phyloP scores from a whole-genome alignment of 2,888 invertebrate species.

The Nomada fabriciana region DNA sequence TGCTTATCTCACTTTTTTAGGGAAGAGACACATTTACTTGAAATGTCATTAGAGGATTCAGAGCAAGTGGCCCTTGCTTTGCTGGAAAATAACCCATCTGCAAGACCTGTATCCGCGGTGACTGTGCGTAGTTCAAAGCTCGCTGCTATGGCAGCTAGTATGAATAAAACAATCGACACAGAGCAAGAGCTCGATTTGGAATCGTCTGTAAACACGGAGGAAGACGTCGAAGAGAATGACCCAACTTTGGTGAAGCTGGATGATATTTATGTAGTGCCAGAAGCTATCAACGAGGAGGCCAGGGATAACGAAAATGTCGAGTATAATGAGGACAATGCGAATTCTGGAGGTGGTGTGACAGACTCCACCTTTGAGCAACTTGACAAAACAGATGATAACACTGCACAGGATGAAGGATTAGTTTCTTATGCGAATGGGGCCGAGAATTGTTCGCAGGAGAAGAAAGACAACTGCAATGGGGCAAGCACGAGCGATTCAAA shows the following conservation, averaged over 20 bases:
- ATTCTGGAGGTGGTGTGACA: neutral
- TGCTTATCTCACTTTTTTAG: constrained; percentile 74
- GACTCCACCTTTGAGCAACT: constrained; percentile 13
- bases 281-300: constrained; percentile 54
- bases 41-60: constrained; percentile 73
- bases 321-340: constrained; percentile 31
- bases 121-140: constrained; percentile 81
- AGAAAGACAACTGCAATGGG: constrained; percentile 39
- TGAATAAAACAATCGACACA: constrained; percentile 72
- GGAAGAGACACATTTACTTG: constrained; percentile 80
- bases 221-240: constrained; percentile 62
- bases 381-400: constrained; percentile 7
- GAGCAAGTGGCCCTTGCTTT: constrained; percentile 39
- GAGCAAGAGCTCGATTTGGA: constrained; percentile 68
- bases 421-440: constrained; percentile 6
- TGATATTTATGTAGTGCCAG: constrained; percentile 76
- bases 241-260: constrained; percentile 71
- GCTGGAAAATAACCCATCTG: constrained; percentile 43
- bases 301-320: constrained; percentile 13
- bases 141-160: constrained; percentile 82
- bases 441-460: constrained; percentile 10
- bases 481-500: constrained; percentile 63
- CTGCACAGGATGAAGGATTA: constrained; percentile 1
- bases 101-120: constrained; percentile 77
- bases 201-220: constrained; percentile 57